These are phyloP conservation scores for Lasioglossum baleicum DNA, from an alignment of 1,140 invertebrate species.

Conservation along the genomic window DNA sequence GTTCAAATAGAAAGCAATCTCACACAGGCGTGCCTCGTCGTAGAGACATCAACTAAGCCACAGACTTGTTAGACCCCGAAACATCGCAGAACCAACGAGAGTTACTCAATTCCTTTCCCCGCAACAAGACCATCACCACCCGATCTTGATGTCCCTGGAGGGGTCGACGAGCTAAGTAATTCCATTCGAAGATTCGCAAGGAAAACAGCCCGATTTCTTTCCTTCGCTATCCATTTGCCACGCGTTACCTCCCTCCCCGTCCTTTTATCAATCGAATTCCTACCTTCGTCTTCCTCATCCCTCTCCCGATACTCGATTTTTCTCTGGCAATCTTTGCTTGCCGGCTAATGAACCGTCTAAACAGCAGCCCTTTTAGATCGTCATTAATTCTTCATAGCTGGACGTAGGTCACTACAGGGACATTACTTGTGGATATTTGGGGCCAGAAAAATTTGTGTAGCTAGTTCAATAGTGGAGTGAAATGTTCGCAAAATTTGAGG, in stretches of 20 bases:
- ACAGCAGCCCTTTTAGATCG: too few relatives aligned
- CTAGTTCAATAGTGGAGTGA: too few relatives aligned
- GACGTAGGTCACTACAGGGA: too few relatives aligned
- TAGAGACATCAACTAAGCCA: constrained; percentile 39
- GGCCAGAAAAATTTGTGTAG: too few relatives aligned
- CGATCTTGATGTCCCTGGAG: constrained; percentile 32
- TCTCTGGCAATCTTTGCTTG: neutral
- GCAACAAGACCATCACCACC: neutral
- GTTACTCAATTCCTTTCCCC: constrained; percentile 15
- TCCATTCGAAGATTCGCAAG: constrained; percentile 57
- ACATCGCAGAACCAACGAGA: constrained; percentile 31
- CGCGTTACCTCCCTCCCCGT: neutral
- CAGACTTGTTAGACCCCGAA: constrained; percentile 52
- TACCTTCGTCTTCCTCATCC: neutral
- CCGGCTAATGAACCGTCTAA: too few relatives aligned
- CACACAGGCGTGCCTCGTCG: neutral
- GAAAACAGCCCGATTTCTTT: constrained; percentile 8
- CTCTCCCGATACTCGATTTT: too few relatives aligned
- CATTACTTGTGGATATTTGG: too few relatives aligned
- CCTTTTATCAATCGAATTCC: neutral
- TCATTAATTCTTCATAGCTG: too few relatives aligned
- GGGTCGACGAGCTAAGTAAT: constrained; percentile 59
- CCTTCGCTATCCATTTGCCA: neutral
- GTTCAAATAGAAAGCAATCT: neutral
- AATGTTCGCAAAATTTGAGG: too few relatives aligned